Conservation (phyloP, 2,888 invertebrate genomes). For the Marronus borbonicus region DNA sequence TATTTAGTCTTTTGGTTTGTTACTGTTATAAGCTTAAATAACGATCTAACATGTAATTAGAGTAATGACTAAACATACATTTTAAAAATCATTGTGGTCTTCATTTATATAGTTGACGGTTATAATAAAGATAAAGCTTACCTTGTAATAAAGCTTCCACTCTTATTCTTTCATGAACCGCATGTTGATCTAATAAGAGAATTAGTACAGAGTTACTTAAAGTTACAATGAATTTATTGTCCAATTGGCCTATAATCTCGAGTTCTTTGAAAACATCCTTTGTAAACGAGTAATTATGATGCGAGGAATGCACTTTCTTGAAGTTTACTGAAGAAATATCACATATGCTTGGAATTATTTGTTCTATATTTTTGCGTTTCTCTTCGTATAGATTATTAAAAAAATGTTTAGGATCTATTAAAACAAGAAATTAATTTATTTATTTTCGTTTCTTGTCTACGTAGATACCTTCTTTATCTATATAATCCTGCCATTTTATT, state of each 20-base stretch:
- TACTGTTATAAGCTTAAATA: no score
- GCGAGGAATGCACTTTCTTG: constrained; percentile 40
- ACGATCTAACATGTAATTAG: no score
- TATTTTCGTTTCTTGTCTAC: neutral
- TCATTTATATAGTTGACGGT: neutral
- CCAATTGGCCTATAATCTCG: constrained; percentile 80
- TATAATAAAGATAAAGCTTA: constrained; percentile 61
- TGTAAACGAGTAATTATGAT: constrained; percentile 65
- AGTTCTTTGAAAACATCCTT: constrained; percentile 71
- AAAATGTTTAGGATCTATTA: constrained; percentile 65
- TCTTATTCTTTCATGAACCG: constrained; percentile 87
- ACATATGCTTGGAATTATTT: constrained; percentile 58
- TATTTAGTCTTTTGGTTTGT: no score
- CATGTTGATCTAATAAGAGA: constrained; percentile 89
- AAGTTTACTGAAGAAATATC: constrained; percentile 28
- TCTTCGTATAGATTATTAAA: constrained; percentile 65
- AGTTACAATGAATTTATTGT: constrained; percentile 80
- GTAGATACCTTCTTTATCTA: constrained; percentile 60
- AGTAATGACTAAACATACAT: no score
- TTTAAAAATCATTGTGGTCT: no score
- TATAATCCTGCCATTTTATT: constrained; percentile 67
- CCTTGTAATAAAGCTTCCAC: constrained; percentile 80
- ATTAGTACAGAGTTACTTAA: constrained; percentile 71
- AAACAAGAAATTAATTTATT: constrained; percentile 21
- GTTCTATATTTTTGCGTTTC: constrained; percentile 63